Conservation (phyloP, 2,888 invertebrate genomes). For the Itoplectis maculator region DNA sequence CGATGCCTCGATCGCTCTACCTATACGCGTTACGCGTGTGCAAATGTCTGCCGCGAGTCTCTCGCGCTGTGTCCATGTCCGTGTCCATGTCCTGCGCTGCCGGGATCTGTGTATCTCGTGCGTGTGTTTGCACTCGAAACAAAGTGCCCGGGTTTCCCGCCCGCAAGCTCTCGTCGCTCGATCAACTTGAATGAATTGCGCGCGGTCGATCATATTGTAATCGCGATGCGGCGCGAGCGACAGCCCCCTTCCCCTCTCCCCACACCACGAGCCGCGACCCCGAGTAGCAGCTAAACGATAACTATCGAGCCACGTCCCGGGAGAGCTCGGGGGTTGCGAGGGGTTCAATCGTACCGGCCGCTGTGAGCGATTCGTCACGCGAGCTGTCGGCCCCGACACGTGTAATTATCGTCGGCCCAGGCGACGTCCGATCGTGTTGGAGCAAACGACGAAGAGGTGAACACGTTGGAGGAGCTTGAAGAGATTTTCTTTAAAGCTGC, state of each 20-base stretch:
- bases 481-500: too few relatives aligned
- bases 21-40: too few relatives aligned
- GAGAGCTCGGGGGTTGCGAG: too few relatives aligned
- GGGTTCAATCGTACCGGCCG: not conserved
- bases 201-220: constrained; percentile 39
- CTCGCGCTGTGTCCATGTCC: too few relatives aligned
- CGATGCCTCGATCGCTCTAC: constrained; percentile 12
- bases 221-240: not conserved
- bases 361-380: not conserved
- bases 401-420: not conserved
- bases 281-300: constrained; percentile 13
- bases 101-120: not conserved
- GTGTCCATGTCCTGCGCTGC: not conserved
- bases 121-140: constrained; percentile 37
- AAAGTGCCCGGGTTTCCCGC: constrained; percentile 50
- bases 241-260: too few relatives aligned
- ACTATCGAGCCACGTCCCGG: constrained; percentile 4
- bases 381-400: not conserved
- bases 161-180: constrained; percentile 45
- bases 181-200: constrained; percentile 53
- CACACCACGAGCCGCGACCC: not conserved
- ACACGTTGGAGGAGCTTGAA: too few relatives aligned
- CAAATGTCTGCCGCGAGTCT: too few relatives aligned
- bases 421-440: too few relatives aligned
- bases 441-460: too few relatives aligned